These are phyloP conservation scores for Salvator merianae DNA, from an alignment of 2,113 vertebrate species.

Conservation along the genomic window DNA sequence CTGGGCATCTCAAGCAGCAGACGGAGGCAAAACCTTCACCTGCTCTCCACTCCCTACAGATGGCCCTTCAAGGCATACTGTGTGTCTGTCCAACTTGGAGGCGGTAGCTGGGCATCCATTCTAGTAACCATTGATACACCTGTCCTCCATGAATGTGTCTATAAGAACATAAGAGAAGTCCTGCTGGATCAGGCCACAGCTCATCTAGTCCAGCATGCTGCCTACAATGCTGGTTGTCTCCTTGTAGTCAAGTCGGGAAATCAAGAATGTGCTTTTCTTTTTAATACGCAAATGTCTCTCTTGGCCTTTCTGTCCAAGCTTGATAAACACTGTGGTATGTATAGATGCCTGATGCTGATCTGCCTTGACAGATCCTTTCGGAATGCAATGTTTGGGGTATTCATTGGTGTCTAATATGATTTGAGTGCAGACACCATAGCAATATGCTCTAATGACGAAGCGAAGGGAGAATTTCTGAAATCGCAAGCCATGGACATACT, in stretches of 20 bases:
- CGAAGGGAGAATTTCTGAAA: background rate
- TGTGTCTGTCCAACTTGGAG: too few species aligned
- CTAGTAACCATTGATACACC: too few species aligned
- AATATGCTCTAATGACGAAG: background rate
- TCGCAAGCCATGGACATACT: background rate
- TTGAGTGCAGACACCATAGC: background rate
- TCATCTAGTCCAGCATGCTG: too few species aligned
- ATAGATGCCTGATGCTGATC: background rate
- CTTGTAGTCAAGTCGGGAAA: background rate
- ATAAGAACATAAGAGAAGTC: too few species aligned
- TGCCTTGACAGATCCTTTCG: background rate
- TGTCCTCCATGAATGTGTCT: too few species aligned
- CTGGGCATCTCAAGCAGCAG: too few species aligned
- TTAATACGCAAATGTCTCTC: background rate
- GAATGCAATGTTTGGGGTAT: background rate
- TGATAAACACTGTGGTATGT: background rate
- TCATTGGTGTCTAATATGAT: conserved; percentile 3
- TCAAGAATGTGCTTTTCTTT: background rate
- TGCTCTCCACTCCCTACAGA: too few species aligned
- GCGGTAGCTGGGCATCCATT: too few species aligned
- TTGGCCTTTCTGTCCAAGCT: background rate
- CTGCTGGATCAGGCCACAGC: too few species aligned
- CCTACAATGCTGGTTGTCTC: background rate
- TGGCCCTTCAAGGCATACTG: too few species aligned
- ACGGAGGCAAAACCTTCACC: too few species aligned